Conservation (phyloP, 1,140 invertebrate species). For the Euura saliciscinereae region DNA sequence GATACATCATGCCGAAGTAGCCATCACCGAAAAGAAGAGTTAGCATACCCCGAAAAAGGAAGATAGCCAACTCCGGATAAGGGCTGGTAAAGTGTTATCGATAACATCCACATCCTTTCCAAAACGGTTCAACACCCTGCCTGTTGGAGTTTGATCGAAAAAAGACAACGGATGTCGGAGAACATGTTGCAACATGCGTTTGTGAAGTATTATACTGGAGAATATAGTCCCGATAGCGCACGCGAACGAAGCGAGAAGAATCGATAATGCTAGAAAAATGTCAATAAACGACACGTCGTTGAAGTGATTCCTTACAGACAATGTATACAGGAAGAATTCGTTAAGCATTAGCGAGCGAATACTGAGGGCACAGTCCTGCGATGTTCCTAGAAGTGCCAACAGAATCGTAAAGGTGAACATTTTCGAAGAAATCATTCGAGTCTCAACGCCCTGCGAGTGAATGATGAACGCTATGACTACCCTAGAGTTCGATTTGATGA, state of each 20-base stretch:
- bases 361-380: too few relatives aligned
- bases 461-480: too few relatives aligned
- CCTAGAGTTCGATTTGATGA: too few relatives aligned
- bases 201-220: conserved; percentile 67
- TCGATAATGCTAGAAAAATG: conserved; percentile 60
- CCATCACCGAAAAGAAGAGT: neutral
- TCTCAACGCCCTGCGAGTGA: too few relatives aligned
- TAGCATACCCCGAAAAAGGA: conserved; percentile 65
- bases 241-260: conserved; percentile 61
- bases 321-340: too few relatives aligned
- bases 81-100: conserved; percentile 61
- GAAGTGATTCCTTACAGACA: too few relatives aligned
- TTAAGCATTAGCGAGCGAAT: too few relatives aligned
- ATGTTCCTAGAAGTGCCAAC: too few relatives aligned
- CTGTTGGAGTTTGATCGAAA: conserved; percentile 77
- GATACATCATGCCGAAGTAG: too few relatives aligned
- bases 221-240: conserved; percentile 67
- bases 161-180: conserved; percentile 73
- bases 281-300: conserved; percentile 6
- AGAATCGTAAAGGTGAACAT: too few relatives aligned
- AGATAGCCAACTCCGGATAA: conserved; percentile 44
- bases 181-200: conserved; percentile 65
- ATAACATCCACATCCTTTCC: conserved; percentile 74
- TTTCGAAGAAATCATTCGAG: too few relatives aligned
- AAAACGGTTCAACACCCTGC: conserved; percentile 76